These are phyloP conservation scores for Automeris io DNA, from an alignment of 2,888 invertebrate genomes.

Conservation along the genomic window DNA sequence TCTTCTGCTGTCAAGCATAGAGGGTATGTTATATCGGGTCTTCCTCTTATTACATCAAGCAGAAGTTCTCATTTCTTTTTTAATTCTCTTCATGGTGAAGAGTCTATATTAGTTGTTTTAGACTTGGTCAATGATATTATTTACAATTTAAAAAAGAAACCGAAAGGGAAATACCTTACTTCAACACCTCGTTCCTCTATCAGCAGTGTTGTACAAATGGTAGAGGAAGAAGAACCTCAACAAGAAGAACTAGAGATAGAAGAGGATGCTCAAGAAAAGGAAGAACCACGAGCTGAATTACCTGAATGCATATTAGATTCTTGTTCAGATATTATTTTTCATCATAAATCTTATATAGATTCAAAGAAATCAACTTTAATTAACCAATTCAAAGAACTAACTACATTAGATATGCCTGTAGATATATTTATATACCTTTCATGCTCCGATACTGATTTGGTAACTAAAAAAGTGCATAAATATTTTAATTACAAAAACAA, in stretches of 20 bases:
- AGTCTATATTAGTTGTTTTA: slow-evolving; percentile 33
- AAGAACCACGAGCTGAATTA: slow-evolving; percentile 35
- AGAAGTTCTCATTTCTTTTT: slow-evolving; percentile 29
- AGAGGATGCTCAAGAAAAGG: slow-evolving; percentile 32
- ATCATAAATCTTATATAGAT: slow-evolving; percentile 27
- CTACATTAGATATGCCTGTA: slow-evolving; percentile 50
- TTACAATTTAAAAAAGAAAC: slow-evolving; percentile 45
- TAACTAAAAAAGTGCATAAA: slow-evolving; percentile 48
- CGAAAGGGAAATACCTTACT: slow-evolving; percentile 16
- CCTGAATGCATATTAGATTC: slow-evolving; percentile 52
- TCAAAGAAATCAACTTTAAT: slow-evolving; percentile 39
- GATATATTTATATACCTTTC: slow-evolving; percentile 74
- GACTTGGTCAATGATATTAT: slow-evolving; percentile 42
- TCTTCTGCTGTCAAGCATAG: slow-evolving; percentile 71
- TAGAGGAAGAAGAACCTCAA: slow-evolving; percentile 22
- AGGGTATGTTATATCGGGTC: slow-evolving; percentile 81
- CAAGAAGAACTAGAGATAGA: slow-evolving; percentile 32
- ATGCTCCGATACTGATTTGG: slow-evolving; percentile 72
- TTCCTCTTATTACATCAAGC: slow-evolving; percentile 77
- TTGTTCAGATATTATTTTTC: slow-evolving; percentile 36
- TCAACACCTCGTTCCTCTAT: slow-evolving; percentile 24
- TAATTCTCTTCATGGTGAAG: slow-evolving; percentile 43
- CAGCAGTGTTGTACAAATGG: slow-evolving; percentile 26
- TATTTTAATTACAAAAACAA: slow-evolving; percentile 44
- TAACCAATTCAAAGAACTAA: slow-evolving; percentile 45